Evolutionary conservation across 2,113 vertebrate species (phyloP), one percentile per base, ranked within the genome.

Genomic region (Tor tambroides): DNA sequence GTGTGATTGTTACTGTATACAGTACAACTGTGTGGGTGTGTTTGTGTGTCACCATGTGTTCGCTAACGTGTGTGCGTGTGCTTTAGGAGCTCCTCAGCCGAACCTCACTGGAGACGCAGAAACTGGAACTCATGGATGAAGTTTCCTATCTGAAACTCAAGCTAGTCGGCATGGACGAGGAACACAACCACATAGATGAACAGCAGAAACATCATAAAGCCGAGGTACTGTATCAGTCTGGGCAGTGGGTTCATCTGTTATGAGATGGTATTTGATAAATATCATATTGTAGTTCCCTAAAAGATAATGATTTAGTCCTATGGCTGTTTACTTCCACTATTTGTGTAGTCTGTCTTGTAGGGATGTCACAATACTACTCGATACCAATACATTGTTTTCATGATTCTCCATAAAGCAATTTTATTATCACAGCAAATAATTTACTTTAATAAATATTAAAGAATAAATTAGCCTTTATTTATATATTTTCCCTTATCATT

Each of bases 121-220:
- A 99, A 91, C 92, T 99, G 23, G 97, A 99, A 92, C 94, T 99
- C 86, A 97, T 98, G 94, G 96, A 97, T 77, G 97, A 99, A 91
- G 96, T 99, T 86, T 99, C 98, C 38, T 96, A 95, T 87, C 93
- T 99, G 89, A 99, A 99, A 88, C 96, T 99, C 90, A 98, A 97
- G 88, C 93, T 99, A 90, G 97, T 96, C 89, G 93, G 96, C 80
- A 95, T 98, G 96, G 98, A 99, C 83, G 97, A 98, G 87, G 95
- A 96, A 2, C 90, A 88, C 14, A 71, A 76, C 1, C 88, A 94
- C 69, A 95, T 90, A 12, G 93, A 96, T 12, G 92, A 93, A 4
- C 95, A 97, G 65, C 94, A 95, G 56, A 95, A 96, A 74, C 96
- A 97, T 92, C 96, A 94, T 91, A 98, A 98, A 93, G 98, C 97